Conservation (phyloP, 2,888 invertebrate species). For the Chelonus formosanus region DNA sequence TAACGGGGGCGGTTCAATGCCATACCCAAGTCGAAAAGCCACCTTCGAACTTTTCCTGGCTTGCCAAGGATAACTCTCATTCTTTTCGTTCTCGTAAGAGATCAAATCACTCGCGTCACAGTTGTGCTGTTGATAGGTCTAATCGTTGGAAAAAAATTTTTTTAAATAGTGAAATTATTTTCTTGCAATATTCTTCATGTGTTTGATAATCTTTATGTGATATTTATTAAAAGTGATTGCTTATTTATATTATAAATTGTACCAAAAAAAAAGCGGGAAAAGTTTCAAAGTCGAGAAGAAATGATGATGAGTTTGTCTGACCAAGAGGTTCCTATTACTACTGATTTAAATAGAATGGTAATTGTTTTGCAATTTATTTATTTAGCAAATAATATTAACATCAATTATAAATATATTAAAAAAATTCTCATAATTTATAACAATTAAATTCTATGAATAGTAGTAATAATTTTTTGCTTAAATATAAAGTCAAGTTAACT, state of each 20-base stretch:
- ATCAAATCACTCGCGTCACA: too few relatives aligned
- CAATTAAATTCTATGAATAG: too few relatives aligned
- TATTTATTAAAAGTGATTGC: too few relatives aligned
- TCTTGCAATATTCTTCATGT: too few relatives aligned
- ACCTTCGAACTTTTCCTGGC: conserved; percentile 37
- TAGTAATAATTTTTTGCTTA: too few relatives aligned
- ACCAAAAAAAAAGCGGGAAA: neutral
- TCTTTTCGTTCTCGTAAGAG: neutral
- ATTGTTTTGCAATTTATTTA: conserved; percentile 32
- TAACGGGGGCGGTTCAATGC: conserved; percentile 46
- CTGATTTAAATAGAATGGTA: conserved; percentile 53
- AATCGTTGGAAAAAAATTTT: too few relatives aligned
- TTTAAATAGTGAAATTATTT: too few relatives aligned
- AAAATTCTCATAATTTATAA: too few relatives aligned
- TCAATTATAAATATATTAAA: too few relatives aligned
- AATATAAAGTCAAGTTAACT: too few relatives aligned
- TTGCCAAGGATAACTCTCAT: conserved; percentile 30
- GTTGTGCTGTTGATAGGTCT: too few relatives aligned
- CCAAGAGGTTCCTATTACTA: conserved; percentile 54
- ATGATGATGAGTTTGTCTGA: conserved; percentile 54
- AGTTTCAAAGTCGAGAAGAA: neutral
- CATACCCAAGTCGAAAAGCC: conserved; percentile 41
- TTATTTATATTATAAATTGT: neutral
- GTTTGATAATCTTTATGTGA: too few relatives aligned
- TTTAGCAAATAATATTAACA: neutral